Evolutionary conservation across 1,140 invertebrate genomes (phyloP).

Genomic region (Akabosia matsudoensis): DNA sequence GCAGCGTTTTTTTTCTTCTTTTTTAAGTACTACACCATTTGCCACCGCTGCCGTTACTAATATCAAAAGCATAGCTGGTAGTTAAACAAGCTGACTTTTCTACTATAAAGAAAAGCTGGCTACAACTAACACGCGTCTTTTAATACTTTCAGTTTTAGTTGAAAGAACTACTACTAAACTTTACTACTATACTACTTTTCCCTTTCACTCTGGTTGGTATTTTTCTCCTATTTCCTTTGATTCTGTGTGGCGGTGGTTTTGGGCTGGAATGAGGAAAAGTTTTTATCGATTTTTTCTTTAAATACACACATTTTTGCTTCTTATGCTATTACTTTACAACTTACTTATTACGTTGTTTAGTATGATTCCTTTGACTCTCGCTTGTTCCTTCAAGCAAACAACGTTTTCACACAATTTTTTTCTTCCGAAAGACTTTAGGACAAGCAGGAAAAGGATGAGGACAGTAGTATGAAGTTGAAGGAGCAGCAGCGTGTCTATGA

Average conservation of each 20-base stretch:
- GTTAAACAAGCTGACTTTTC: background rate
- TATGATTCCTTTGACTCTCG: background rate
- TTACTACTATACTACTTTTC: background rate
- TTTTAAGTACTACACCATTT: background rate
- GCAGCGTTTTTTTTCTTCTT: background rate
- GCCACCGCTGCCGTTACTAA: background rate
- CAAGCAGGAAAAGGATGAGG: too few relatives aligned
- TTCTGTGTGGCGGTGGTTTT: background rate
- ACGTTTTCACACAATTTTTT: background rate
- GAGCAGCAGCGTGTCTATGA: background rate
- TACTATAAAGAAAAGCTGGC: background rate
- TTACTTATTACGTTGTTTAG: background rate
- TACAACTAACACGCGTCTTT: background rate
- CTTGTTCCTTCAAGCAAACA: too few relatives aligned
- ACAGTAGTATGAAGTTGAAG: too few relatives aligned
- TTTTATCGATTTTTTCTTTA: conserved; percentile 3
- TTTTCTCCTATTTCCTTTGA: background rate
- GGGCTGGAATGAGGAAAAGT: background rate
- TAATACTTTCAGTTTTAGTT: background rate
- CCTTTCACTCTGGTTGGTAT: background rate
- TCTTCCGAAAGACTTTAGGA: too few relatives aligned
- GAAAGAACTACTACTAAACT: background rate
- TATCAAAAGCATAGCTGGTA: too few relatives aligned
- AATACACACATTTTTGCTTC: background rate
- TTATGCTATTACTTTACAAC: background rate